Evolutionary conservation across 2,113 vertebrate genomes (phyloP).

Genomic region (Anarrhichthys ocellatus): DNA sequence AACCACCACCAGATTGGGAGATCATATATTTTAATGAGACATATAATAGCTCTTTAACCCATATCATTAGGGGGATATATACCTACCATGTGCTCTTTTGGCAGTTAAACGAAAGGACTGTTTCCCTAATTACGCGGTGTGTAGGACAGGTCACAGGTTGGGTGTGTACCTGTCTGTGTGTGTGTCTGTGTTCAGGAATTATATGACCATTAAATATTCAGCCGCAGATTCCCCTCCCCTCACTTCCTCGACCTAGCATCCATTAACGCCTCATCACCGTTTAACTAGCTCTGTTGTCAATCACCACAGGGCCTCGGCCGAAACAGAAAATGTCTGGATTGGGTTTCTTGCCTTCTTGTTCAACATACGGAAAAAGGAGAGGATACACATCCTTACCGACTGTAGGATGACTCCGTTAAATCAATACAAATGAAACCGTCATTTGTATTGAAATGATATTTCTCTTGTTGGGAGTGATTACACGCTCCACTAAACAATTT

Average conservation of each 20-base stretch:
- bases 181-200: conserved; percentile 84
- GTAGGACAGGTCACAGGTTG: conserved; percentile 83
- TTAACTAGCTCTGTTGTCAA: conserved; percentile 88
- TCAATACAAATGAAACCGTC: conserved; percentile 58
- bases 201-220: conserved; percentile 87
- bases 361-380: conserved; percentile 27
- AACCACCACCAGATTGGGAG: conserved; percentile 81
- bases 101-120: conserved; percentile 82
- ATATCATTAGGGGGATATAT: conserved; percentile 85
- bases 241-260: conserved; percentile 75
- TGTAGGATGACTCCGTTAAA: conserved; percentile 36
- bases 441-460: conserved; percentile 68
- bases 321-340: conserved; percentile 72
- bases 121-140: conserved; percentile 84
- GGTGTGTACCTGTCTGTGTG: conserved; percentile 82
- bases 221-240: conserved; percentile 37
- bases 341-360: conserved; percentile 63
- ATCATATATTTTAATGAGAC: conserved; percentile 89
- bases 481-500: conserved; percentile 61
- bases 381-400: conserved; percentile 16
- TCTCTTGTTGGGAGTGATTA: conserved; percentile 67
- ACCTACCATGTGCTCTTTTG: conserved; percentile 83
- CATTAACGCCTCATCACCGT: conserved; percentile 84
- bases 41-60: conserved; percentile 87
- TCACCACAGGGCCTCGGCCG: conserved; percentile 74